Conservation (phyloP, 2,797 vertebrate genomes). For the Falco concolor region DNA sequence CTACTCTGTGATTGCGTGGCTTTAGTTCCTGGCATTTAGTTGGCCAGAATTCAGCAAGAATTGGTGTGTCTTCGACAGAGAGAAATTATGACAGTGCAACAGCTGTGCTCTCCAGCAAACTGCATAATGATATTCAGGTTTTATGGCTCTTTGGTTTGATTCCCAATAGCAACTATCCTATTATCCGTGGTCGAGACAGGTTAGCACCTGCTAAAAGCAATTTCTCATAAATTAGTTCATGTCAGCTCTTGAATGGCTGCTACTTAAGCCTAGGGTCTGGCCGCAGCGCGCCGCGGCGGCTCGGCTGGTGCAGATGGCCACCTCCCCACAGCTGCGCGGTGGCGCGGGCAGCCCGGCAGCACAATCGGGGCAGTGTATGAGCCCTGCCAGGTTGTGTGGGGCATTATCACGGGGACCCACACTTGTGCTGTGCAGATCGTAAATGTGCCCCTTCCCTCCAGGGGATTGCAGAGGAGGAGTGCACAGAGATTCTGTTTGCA, state of each 20-base stretch:
- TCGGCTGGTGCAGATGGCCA: conserved; percentile 60
- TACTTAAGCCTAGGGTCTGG: conserved; percentile 6
- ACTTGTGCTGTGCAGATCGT: conserved; percentile 70
- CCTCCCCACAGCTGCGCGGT: conserved; percentile 63
- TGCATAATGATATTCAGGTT: conserved; percentile 13
- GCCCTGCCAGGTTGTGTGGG: conserved; percentile 41
- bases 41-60: conserved; percentile 11
- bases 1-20: not conserved
- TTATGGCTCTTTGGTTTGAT: conserved; percentile 48
- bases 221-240: conserved; percentile 73
- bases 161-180: conserved; percentile 57
- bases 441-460: not conserved
- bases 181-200: conserved; percentile 68
- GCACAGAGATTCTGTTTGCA: not conserved
- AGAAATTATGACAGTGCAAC: conserved; percentile 60
- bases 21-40: not conserved
- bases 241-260: conserved; percentile 60
- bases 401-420: not conserved
- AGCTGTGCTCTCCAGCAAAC: conserved; percentile 64
- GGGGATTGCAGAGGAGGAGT: not conserved
- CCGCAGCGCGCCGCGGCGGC: not conserved
- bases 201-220: conserved; percentile 77
- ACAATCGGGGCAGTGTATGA: conserved; percentile 66
- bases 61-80: rapidly evolving
- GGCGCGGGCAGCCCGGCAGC: not conserved